Conservation (phyloP, 1,140 invertebrate genomes). For the Teleopsis dalmanni region DNA sequence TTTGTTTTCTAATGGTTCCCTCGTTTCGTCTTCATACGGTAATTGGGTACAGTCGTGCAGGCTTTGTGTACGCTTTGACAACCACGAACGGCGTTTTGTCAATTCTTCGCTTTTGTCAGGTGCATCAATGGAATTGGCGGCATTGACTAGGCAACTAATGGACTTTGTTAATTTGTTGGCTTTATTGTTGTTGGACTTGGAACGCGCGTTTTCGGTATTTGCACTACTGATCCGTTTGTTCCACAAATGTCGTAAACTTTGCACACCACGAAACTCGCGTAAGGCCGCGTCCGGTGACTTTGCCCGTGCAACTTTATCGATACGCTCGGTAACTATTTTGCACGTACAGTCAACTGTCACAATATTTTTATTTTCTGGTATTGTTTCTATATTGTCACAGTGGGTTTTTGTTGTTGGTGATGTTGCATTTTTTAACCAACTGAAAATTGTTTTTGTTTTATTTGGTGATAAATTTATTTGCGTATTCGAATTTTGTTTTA, state of each 20-base stretch:
- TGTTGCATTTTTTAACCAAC: slow-evolving; percentile 13
- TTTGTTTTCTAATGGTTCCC: background rate
- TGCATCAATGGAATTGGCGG: slow-evolving; percentile 17
- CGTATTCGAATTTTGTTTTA: slow-evolving; percentile 3
- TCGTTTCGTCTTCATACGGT: background rate
- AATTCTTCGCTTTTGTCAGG: background rate
- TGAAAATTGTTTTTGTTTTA: slow-evolving; percentile 13
- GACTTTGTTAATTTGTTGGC: slow-evolving; percentile 30
- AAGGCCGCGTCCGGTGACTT: slow-evolving; percentile 18
- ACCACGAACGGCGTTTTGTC: background rate
- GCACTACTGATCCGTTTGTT: slow-evolving; percentile 37
- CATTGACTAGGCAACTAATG: slow-evolving; percentile 34
- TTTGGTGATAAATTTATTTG: slow-evolving; percentile 6
- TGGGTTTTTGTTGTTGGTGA: slow-evolving; percentile 1
- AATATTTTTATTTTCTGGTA: slow-evolving; percentile 8
- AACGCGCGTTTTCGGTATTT: slow-evolving; percentile 16
- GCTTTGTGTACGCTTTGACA: slow-evolving; percentile 24
- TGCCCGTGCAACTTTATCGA: background rate
- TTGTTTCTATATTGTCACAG: slow-evolving; percentile 16
- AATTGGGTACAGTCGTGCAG: slow-evolving; percentile 28
- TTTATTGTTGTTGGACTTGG: background rate
- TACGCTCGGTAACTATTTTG: background rate
- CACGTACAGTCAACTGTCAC: background rate
- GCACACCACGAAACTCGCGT: slow-evolving; percentile 40
- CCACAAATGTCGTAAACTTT: slow-evolving; percentile 35